Evolutionary conservation across 2,113 vertebrate species (phyloP), one percentile per base, ranked within the genome.

Genomic region (Paramormyrops kingsleyae): DNA sequence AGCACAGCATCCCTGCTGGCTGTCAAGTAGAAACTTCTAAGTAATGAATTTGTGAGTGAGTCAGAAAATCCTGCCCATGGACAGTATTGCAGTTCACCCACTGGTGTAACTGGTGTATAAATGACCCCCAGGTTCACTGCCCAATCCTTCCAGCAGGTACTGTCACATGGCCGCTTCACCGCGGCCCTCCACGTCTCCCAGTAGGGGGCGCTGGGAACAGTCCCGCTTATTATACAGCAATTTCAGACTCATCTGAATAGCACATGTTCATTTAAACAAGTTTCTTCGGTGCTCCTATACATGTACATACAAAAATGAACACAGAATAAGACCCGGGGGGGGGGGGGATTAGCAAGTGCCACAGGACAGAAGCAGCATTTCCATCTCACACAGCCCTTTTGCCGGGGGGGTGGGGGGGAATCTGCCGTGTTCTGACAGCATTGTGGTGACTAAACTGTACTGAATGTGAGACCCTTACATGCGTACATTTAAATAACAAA

Each of bases 381-480:
- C 92, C 90, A 92, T 94, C 90, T 93, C 95, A 95, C 93, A 94
- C 94, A 95, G 94, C 94, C 93, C 94, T 95, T 94, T 94, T 94
- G 47, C 92, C 91, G 92, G 92, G 93, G 59, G 85, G 39, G 42
- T 47, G 5, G 31, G 56, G 80, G 85, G 95, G 94, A 91, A 94
- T 56, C 19, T 6, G 19, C 53, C 19, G 19, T 56, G 53, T 93
- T 83, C 53, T 91, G 92, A 94, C 92, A 88, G 74, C 47, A 74
- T 77, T 70, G 88, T 10, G 62, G 52, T 89, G 86, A 88, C 53
- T 94, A 94, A 94, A 95, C 95, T 5, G 27, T 35, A 44, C 52
- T 93, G 92, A 94, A 92, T 94, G 95, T 95, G 95, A 95, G 95
- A 94, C 95, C 94, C 96, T 93, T 92, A 94, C 39, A 93, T 93